phyloP scores from a whole-genome alignment of 1,140 invertebrate genomes.

The Drosophila kikkawai region DNA sequence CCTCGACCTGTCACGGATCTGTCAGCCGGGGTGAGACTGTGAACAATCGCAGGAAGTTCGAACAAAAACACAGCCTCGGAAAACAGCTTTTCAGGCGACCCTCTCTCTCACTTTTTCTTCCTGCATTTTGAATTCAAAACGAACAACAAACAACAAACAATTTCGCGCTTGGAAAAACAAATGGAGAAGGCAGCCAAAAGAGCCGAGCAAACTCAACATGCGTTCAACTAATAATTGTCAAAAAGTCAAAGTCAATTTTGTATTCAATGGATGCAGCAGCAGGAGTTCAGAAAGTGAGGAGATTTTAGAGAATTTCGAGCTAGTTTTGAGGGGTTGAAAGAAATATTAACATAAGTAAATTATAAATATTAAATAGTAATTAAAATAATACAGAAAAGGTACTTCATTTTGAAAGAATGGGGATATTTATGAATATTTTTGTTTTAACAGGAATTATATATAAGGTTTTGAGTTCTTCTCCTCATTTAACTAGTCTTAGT shows the following conservation, averaged over 20 bases:
- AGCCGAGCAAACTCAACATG: slow-evolving; percentile 62
- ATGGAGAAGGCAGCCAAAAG: slow-evolving; percentile 60
- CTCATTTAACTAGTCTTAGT: neutral
- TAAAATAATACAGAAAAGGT: neutral
- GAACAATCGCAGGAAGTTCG: slow-evolving; percentile 81
- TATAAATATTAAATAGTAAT: neutral
- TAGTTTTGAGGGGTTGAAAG: too few species aligned
- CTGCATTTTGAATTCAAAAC: slow-evolving; percentile 64
- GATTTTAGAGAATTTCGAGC: neutral
- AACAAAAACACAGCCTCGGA: slow-evolving; percentile 60
- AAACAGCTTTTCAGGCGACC: slow-evolving; percentile 40
- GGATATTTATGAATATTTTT: too few species aligned
- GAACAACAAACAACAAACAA: slow-evolving; percentile 78
- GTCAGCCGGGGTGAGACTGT: slow-evolving; percentile 78
- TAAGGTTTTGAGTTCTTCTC: too few species aligned
- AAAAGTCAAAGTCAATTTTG: slow-evolving; percentile 76
- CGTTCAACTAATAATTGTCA: slow-evolving; percentile 83
- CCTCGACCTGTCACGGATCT: slow-evolving; percentile 77
- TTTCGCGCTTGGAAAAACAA: slow-evolving; percentile 77
- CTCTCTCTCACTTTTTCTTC: slow-evolving; percentile 1
- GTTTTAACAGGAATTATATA: too few species aligned
- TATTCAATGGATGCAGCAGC: slow-evolving; percentile 48
- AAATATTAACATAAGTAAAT: too few species aligned
- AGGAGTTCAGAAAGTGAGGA: slow-evolving; percentile 6
- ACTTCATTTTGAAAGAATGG: too few species aligned